Conservation (phyloP, 2,797 vertebrate genomes). For the Erithacus rubecula region DNA sequence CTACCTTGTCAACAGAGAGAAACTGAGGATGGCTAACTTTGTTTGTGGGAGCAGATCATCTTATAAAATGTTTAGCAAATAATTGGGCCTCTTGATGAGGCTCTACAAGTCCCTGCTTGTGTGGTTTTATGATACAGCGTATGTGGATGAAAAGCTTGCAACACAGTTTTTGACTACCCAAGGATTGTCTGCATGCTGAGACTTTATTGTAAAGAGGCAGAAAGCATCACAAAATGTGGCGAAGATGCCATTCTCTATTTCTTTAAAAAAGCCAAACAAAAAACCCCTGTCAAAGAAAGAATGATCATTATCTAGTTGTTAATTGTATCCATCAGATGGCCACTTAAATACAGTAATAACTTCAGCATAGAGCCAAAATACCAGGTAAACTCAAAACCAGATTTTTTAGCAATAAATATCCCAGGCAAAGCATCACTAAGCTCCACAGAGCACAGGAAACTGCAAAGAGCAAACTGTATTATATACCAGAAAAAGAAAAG, state of each 20-base stretch:
- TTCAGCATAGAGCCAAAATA: not conserved
- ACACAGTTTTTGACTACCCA: accelerated
- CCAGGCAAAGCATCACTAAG: not conserved
- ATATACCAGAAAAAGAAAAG: not conserved
- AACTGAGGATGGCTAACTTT: not conserved
- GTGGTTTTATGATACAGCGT: not conserved
- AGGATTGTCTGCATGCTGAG: not conserved
- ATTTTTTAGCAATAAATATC: not conserved
- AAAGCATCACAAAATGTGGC: not conserved
- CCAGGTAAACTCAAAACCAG: not conserved
- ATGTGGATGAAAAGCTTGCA: not conserved
- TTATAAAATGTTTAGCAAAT: not conserved
- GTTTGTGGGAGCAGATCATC: accelerated
- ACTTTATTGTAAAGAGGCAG: not conserved
- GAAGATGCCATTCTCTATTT: not conserved
- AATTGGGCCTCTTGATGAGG: not conserved
- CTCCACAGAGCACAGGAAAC: not conserved
- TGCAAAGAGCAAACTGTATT: not conserved
- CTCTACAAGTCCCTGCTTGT: not conserved
- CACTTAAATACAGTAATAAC: not conserved
- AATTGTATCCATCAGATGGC: not conserved
- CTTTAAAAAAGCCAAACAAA: not conserved
- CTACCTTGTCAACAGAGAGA: not conserved
- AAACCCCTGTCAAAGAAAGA: not conserved
- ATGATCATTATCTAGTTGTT: not conserved